These are phyloP conservation scores for Talpa occidentalis DNA, from an alignment of 2,113 vertebrate species.

Conservation along the genomic window DNA sequence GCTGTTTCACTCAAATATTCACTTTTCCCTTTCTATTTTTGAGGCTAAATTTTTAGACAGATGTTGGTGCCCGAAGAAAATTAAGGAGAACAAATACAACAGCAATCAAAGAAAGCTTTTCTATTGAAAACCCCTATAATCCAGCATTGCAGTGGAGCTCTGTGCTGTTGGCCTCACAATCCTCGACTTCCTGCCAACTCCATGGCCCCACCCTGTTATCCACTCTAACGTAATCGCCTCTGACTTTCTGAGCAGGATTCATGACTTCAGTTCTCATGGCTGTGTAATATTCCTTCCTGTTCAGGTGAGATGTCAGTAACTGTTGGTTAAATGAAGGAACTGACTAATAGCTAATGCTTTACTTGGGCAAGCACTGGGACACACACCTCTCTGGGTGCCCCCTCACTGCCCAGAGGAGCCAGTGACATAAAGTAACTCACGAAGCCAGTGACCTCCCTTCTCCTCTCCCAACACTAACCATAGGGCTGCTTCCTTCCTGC, in stretches of 20 bases:
- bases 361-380: background rate
- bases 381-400: background rate
- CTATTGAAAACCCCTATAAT: background rate
- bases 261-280: background rate
- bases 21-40: background rate
- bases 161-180: background rate
- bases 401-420: background rate
- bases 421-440: background rate
- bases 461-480: background rate
- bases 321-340: background rate
- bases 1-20: background rate
- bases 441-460: background rate
- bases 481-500: background rate
- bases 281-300: too few relatives aligned
- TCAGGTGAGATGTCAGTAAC: background rate
- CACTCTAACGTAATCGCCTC: background rate
- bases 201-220: background rate
- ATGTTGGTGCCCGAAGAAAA: background rate
- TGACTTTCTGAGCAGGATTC: background rate
- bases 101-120: background rate
- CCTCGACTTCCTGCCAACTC: background rate
- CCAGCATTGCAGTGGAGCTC: background rate
- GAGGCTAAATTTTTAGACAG: constrained; percentile 35
- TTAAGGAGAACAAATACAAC: background rate
- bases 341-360: background rate